These are phyloP conservation scores for Dolichopus griseipennis DNA, from an alignment of 2,888 invertebrate genomes.

Conservation along the genomic window DNA sequence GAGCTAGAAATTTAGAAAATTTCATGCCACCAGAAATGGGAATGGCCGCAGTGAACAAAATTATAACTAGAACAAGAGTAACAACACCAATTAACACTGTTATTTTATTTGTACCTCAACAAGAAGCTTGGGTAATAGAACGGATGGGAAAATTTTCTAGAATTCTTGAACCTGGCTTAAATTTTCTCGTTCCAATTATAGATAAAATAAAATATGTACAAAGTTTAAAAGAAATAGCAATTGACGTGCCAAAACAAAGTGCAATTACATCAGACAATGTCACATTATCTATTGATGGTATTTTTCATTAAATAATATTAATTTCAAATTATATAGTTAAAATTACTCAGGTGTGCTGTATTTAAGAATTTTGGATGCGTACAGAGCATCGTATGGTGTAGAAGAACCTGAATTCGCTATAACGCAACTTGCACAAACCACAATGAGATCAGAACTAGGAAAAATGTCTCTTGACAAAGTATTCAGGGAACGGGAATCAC, in stretches of 20 bases:
- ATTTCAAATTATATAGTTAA: too few species aligned
- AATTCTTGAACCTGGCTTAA: conserved; percentile 90
- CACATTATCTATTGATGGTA: conserved; percentile 87
- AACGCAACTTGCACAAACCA: conserved; percentile 97
- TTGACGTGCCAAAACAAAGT: conserved; percentile 97
- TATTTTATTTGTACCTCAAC: conserved; percentile 97
- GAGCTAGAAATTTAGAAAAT: neutral
- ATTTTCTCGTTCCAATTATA: conserved; percentile 80
- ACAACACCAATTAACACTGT: conserved; percentile 82
- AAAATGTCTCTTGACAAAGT: conserved; percentile 95
- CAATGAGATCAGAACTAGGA: conserved; percentile 98
- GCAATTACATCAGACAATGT: conserved; percentile 98
- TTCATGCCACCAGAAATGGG: neutral
- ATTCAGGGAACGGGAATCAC: conserved; percentile 89
- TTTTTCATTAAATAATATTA: neutral
- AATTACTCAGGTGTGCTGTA: conserved; percentile 61
- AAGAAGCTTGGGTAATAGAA: conserved; percentile 98
- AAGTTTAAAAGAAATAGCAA: conserved; percentile 97
- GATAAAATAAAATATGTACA: conserved; percentile 96
- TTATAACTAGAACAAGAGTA: neutral
- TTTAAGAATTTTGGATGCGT: conserved; percentile 86
- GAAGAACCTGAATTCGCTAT: conserved; percentile 99
- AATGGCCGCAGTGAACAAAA: neutral
- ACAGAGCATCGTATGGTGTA: conserved; percentile 92
- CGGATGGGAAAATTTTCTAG: conserved; percentile 95